phyloP scores from a whole-genome alignment of 2,888 invertebrate species.

The Diaprepes abbreviatus region DNA sequence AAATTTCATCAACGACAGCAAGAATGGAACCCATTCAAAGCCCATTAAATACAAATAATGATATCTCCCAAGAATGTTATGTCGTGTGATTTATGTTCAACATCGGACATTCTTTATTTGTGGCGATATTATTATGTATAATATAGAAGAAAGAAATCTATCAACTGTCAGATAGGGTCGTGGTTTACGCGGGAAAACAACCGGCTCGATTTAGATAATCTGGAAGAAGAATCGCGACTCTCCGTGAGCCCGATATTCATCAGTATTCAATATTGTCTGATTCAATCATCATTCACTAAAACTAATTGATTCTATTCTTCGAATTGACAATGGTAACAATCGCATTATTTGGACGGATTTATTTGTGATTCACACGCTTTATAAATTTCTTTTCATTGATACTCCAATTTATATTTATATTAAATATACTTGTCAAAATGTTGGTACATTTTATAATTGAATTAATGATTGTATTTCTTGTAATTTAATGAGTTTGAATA shows the following conservation, averaged over 20 bases:
- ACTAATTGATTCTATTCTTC: constrained; percentile 63
- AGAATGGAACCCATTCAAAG: constrained; percentile 26
- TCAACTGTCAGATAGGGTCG: constrained; percentile 55
- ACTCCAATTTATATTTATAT: constrained; percentile 3
- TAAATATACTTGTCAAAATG: too few species aligned
- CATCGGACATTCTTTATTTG: constrained; percentile 53
- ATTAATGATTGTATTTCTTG: too few species aligned
- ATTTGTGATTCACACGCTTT: constrained; percentile 22
- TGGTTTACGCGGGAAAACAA: constrained; percentile 55
- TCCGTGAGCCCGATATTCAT: constrained; percentile 61
- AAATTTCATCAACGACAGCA: constrained; percentile 37
- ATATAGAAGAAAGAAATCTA: constrained; percentile 55
- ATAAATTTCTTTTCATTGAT: constrained; percentile 24
- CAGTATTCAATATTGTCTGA: constrained; percentile 61
- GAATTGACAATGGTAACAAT: constrained; percentile 59
- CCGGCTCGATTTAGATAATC: constrained; percentile 60
- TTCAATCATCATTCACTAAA: constrained; percentile 62
- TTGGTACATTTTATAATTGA: too few species aligned
- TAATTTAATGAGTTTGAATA: too few species aligned
- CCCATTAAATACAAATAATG: constrained; percentile 52
- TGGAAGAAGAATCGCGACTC: constrained; percentile 58
- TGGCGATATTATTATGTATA: constrained; percentile 55
- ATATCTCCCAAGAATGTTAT: constrained; percentile 52
- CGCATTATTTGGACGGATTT: constrained; percentile 32
- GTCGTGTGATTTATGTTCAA: constrained; percentile 55